Base-by-base conservation (phyloP, 2,888 invertebrate genomes). In the Spisula solida region DNA sequence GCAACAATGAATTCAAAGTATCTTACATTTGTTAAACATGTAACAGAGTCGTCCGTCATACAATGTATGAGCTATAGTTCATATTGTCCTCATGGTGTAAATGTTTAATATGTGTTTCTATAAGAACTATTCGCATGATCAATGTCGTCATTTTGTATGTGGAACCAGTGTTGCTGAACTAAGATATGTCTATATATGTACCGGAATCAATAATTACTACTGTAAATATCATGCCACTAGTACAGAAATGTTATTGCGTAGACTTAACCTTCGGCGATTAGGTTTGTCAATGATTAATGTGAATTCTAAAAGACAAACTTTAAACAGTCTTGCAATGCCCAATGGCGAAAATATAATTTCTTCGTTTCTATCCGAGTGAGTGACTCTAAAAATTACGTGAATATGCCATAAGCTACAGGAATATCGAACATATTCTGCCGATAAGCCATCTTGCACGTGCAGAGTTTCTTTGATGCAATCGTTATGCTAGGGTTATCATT, bases 391-490 rank as follows among this genome's bases (percentile, higher is more conserved):
- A n/a, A n/a, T 16, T 16, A 1, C 1, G 51, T 25, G 60, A 66
- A n/a, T 12, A 66, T 66, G n/a, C 0, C 10, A 66, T 66, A 25
- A 66, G 60, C 25, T 10, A 25, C 60, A 0, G 10, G n/a, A n/a
- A 25, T 66, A 66, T 51, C 51, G 60, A 25, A 25, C 60, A 66
- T 66, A 12, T 25, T 25, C 25, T 12, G 60, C 60, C 25, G 60
- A 66, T 66, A 66, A 66, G 60, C 60, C 60, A 66, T n/a, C 51
- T 25, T 25, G 25, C 60, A 66, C 60, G 60, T 66, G 60, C n/a
- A 66, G 1, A 12, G 20, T 25, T 66, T n/a, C 60, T 66, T 66
- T 66, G 60, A 66, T 66, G 60, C 60, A 66, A 66, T 12, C 60
- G 25, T 66, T 66, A n/a, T 66, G 25, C n/a, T 66, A 66, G n/a